These are phyloP conservation scores for Heliopora coerulea DNA, from an alignment of 92 coral and sea anemone genomes.

Conservation along the genomic window DNA sequence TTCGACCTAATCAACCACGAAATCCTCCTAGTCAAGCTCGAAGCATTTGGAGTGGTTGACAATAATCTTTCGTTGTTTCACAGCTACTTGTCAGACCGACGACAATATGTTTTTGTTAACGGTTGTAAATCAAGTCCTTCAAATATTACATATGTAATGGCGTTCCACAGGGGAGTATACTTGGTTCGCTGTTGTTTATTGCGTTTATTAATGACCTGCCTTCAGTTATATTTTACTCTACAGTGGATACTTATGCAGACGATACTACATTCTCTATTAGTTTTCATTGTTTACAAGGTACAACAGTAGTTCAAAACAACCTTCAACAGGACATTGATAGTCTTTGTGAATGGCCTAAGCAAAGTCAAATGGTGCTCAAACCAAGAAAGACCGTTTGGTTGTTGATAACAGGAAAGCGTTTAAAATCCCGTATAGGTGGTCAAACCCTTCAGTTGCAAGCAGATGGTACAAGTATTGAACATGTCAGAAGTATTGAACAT, in stretches of 20 bases:
- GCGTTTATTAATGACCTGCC: slow-evolving; percentile 26
- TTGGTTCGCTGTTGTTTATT: slow-evolving; percentile 9
- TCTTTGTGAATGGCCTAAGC: slow-evolving; percentile 14
- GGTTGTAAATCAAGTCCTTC: not conserved
- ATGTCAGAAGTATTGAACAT: too few species aligned
- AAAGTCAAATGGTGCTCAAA: slow-evolving; percentile 31
- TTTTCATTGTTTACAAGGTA: not conserved
- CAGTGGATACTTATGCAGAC: slow-evolving; percentile 25
- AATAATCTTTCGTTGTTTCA: slow-evolving; percentile 1
- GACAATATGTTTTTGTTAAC: slow-evolving; percentile 26
- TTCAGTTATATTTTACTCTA: not conserved
- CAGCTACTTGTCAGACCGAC: slow-evolving; percentile 30
- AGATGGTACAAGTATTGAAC: not conserved
- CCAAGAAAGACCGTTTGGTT: slow-evolving; percentile 6
- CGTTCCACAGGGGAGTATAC: slow-evolving; percentile 35
- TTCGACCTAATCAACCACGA: not conserved
- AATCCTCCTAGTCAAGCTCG: slow-evolving; percentile 6
- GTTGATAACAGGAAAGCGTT: slow-evolving; percentile 33
- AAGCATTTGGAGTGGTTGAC: slow-evolving; percentile 22
- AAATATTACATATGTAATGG: slow-evolving; percentile 18
- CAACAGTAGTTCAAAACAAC: not conserved
- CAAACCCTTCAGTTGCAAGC: not conserved
- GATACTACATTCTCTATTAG: slow-evolving; percentile 17
- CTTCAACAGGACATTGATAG: slow-evolving; percentile 11
- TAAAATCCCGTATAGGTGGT: not conserved